Evolutionary conservation across 2,113 vertebrate genomes (phyloP).

Genomic region (Pangasianodon hypophthalmus): DNA sequence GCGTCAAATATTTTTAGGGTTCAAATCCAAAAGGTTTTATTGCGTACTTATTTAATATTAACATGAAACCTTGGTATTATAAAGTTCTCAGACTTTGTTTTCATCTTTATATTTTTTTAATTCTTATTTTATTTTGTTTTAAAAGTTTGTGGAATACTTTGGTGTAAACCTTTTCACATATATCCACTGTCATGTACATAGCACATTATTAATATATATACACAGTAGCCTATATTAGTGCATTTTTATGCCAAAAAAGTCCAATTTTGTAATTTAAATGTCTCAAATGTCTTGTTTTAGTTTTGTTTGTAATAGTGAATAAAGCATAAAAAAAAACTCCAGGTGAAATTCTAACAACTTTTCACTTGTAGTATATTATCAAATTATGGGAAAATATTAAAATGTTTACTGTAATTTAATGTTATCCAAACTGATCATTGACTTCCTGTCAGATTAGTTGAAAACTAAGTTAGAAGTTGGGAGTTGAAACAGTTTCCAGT

Average conservation of each 20-base stretch:
- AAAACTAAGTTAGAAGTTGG: too few relatives aligned
- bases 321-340: background rate
- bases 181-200: background rate
- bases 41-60: background rate
- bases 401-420: background rate
- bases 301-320: background rate
- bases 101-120: background rate
- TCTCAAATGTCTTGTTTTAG: background rate
- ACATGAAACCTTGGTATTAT: background rate
- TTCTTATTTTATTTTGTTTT: background rate
- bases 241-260: background rate
- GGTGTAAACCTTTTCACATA: background rate
- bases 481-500: background rate
- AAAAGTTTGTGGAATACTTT: background rate
- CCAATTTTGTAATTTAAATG: background rate
- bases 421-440: background rate
- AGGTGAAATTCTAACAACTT: background rate
- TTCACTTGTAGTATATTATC: background rate
- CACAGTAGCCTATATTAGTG: background rate
- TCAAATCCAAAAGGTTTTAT: background rate
- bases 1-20: too few relatives aligned
- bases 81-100: too few relatives aligned
- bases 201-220: background rate
- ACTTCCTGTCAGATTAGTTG: too few relatives aligned
- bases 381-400: too few relatives aligned